phyloP scores from a whole-genome alignment of 2,888 invertebrate species.

The Drosophila hawaiiensis region DNA sequence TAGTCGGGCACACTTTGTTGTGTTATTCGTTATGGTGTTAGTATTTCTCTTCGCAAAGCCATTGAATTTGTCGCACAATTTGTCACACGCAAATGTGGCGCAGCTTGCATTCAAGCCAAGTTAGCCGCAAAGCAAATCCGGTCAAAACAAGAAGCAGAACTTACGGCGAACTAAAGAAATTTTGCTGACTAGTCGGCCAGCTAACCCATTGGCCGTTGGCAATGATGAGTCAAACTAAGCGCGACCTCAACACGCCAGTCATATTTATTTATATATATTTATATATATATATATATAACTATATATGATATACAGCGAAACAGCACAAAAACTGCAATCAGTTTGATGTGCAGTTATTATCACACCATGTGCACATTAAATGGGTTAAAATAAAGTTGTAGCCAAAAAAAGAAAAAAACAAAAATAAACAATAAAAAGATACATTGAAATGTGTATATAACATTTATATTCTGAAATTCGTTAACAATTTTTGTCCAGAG shows the following conservation, averaged over 20 bases:
- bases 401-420: neutral
- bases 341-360: conserved; percentile 2
- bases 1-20: neutral
- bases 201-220: conserved; percentile 22
- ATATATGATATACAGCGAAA: neutral
- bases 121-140: conserved; percentile 33
- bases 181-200: conserved; percentile 37
- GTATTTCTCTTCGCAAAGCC: conserved; percentile 2
- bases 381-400: conserved; percentile 1
- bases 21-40: neutral
- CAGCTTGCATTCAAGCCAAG: conserved; percentile 57
- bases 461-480: neutral
- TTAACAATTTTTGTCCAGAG: neutral
- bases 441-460: neutral
- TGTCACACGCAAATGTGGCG: conserved; percentile 46
- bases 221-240: conserved; percentile 20
- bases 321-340: conserved; percentile 5
- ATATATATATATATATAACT: neutral
- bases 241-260: conserved; percentile 24
- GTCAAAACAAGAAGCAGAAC: conserved; percentile 29
- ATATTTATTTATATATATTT: neutral
- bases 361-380: neutral
- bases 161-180: neutral
- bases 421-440: neutral
- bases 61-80: conserved; percentile 64